These are phyloP conservation scores for Pangasianodon hypophthalmus DNA, from an alignment of 2,113 vertebrate genomes.

Conservation along the genomic window DNA sequence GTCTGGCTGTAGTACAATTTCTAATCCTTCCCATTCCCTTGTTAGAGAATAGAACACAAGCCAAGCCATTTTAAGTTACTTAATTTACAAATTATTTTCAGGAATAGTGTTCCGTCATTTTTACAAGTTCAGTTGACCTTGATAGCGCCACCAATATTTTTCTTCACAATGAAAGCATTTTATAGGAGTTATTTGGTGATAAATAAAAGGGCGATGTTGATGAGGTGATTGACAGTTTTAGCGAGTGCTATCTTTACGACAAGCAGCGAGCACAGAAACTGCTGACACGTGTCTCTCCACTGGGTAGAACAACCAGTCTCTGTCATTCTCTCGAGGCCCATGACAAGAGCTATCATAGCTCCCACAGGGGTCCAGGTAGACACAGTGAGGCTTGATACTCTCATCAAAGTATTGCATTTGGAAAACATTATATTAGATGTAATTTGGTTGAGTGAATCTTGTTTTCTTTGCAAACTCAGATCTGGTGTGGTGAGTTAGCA, in stretches of 20 bases:
- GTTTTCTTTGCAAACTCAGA: conserved; percentile 82
- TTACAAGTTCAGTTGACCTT: no score
- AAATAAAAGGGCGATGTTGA: no score
- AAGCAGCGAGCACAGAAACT: conserved; percentile 83
- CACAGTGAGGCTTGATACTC: not conserved
- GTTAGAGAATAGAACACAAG: no score
- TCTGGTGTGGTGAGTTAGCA: conserved; percentile 92
- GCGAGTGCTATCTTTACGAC: conserved; percentile 81
- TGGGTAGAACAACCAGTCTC: conserved; percentile 89
- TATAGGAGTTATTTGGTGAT: no score
- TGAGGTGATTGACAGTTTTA: no score
- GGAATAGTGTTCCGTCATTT: no score
- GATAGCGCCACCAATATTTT: no score
- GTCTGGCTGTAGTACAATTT: not conserved
- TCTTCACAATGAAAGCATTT: no score
- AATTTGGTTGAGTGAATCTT: not conserved
- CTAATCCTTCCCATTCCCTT: no score
- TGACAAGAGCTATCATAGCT: conserved; percentile 86
- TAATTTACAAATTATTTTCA: no score
- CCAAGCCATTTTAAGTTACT: no score
- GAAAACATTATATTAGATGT: not conserved
- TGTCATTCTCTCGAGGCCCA: conserved; percentile 87
- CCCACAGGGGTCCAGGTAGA: conserved; percentile 90
- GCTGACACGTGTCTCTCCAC: conserved; percentile 79
- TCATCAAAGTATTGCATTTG: not conserved